Evolutionary conservation across 2,888 invertebrate species (phyloP).

Genomic region (Bruchidius siliquastri): DNA sequence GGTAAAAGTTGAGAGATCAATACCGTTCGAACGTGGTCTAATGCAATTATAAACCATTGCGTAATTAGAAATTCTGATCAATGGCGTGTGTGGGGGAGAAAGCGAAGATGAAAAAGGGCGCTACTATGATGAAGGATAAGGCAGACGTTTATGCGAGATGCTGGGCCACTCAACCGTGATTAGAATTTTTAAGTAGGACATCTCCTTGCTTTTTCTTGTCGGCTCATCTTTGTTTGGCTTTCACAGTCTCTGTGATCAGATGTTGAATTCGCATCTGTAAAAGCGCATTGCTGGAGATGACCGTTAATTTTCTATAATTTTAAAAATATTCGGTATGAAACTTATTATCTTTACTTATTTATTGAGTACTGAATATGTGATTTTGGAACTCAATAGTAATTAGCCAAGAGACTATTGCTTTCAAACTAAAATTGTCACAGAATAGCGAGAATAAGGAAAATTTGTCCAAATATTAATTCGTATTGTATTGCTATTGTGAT

Average conservation of each 20-base stretch:
- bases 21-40: constrained; percentile 38
- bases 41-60: constrained; percentile 6
- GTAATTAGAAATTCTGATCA: constrained; percentile 2
- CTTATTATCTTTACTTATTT: too few relatives aligned
- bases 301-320: too few relatives aligned
- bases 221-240: neutral
- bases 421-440: too few relatives aligned
- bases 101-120: neutral
- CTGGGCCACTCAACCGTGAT: neutral
- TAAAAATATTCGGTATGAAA: too few relatives aligned
- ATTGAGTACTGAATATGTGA: too few relatives aligned
- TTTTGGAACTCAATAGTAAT: too few relatives aligned
- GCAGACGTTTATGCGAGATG: neutral
- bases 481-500: too few relatives aligned
- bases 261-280: neutral
- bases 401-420: too few relatives aligned
- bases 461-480: too few relatives aligned
- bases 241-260: neutral
- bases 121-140: neutral
- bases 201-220: neutral
- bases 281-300: too few relatives aligned
- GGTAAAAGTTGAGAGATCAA: constrained; percentile 41
- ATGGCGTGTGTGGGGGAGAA: neutral
- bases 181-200: neutral
- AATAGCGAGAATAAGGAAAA: too few relatives aligned